These are phyloP conservation scores for Pseudomyrmex pallidus DNA, from an alignment of 1,140 invertebrate genomes.

Conservation along the genomic window DNA sequence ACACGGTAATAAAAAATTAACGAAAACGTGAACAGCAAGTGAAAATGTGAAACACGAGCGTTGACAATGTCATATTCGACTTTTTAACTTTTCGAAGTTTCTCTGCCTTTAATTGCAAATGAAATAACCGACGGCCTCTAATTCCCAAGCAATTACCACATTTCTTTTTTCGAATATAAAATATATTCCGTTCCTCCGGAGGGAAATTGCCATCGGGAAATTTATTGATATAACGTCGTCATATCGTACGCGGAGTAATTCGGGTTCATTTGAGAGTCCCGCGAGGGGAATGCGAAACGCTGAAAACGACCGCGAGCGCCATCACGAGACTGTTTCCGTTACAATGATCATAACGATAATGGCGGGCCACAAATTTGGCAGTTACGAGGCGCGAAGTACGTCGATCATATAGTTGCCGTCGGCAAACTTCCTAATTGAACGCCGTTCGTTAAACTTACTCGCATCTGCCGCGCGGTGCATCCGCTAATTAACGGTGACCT, in stretches of 20 bases:
- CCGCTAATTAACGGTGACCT: slow-evolving; percentile 46
- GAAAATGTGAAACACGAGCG: too few relatives aligned
- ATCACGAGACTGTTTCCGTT: slow-evolving; percentile 21
- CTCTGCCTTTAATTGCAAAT: too few relatives aligned
- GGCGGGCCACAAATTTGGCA: slow-evolving; percentile 30
- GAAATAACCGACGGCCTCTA: too few relatives aligned
- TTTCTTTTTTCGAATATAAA: too few relatives aligned
- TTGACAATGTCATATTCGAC: too few relatives aligned
- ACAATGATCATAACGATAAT: slow-evolving; percentile 51
- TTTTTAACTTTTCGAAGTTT: too few relatives aligned
- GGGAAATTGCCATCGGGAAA: too few relatives aligned
- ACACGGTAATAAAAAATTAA: too few relatives aligned
- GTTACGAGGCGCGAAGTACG: slow-evolving; percentile 42
- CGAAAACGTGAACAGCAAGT: too few relatives aligned
- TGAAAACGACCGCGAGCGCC: neutral
- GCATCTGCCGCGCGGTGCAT: slow-evolving; percentile 34
- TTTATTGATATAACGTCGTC: neutral
- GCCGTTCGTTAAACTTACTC: slow-evolving; percentile 50
- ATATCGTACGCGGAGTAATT: slow-evolving; percentile 12
- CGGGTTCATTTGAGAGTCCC: neutral
- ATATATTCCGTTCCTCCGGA: neutral
- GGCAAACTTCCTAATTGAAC: slow-evolving; percentile 61
- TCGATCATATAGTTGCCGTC: slow-evolving; percentile 34
- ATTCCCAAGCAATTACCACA: too few relatives aligned
- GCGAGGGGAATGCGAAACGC: neutral